Conservation (phyloP, 37 sponge, comb jelly and placozoan genomes). For the Eunapius fragilis region DNA sequence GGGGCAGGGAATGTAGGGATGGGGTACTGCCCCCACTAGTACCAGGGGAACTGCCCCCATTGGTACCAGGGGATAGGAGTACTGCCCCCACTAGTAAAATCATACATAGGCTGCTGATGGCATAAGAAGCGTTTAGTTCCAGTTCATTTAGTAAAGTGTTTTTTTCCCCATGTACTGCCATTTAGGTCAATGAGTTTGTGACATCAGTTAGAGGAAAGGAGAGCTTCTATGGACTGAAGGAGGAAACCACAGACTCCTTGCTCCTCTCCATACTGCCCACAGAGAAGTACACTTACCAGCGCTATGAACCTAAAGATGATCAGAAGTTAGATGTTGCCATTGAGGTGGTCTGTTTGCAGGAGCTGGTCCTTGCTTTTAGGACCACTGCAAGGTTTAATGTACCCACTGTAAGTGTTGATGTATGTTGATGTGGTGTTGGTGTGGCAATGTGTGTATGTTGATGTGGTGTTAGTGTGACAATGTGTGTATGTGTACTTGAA, state of each 20-base stretch:
- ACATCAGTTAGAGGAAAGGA: slow-evolving; percentile 16
- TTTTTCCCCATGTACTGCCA: no score
- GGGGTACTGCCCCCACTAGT: no score
- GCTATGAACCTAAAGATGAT: slow-evolving; percentile 5
- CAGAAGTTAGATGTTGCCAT: neutral
- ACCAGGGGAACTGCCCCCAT: no score
- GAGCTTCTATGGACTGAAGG: slow-evolving; percentile 69
- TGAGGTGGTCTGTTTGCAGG: neutral
- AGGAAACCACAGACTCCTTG: slow-evolving; percentile 80
- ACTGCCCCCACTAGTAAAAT: no score
- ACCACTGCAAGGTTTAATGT: neutral
- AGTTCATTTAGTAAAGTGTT: no score
- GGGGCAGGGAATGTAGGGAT: no score
- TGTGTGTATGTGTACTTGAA: no score
- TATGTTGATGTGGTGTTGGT: neutral
- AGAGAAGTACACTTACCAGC: slow-evolving; percentile 21
- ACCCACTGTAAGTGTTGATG: neutral
- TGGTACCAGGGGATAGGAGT: no score
- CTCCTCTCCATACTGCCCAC: slow-evolving; percentile 72
- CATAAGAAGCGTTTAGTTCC: no score
- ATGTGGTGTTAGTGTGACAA: neutral
- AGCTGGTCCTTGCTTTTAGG: slow-evolving; percentile 4
- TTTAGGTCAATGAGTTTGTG: slow-evolving; percentile 48
- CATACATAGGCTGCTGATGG: no score
- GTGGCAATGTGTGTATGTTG: neutral